Evolutionary conservation across 2,888 invertebrate species (phyloP), one percentile per base, ranked within the genome.

Genomic region (Melangyna quadrimaculata): DNA sequence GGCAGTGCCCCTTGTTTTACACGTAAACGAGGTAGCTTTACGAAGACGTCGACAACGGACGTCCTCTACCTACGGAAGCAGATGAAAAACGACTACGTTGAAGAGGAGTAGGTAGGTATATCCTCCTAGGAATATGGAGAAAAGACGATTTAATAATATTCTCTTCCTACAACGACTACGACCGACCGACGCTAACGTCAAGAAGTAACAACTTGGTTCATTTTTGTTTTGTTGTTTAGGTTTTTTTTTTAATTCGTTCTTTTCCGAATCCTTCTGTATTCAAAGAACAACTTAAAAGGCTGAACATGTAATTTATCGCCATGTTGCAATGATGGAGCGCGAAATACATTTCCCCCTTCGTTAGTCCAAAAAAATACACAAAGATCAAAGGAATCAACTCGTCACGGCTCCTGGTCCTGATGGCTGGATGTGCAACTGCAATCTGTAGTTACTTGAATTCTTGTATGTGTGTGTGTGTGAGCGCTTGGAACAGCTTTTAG

Each of bases 311-410:
- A 78, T 86, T 86, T 86, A 80, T 86, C 77, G 72, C 75, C 35
- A 45, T 40, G 80, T 65, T 80, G 84, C 75, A 72, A 67, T 78
- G 70, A 57, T 55, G 61, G 69, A 81, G 81, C 77, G 81, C 73
- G 63, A 77, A 86, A 80, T 81, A 73, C 73, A 86, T 81, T 86
- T 81, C 43, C 80, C 80, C 80, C 80, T 84, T 80, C 81, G 86
- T 86, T 81, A 86, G 81, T 45, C 51, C 84, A 67, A 3, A 14
- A 32, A 67, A 48, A 84, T 72, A 72, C 71, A 72, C 61, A 65
- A 70, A 81, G 63, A 81, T 81, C 86, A 78, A 86, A 86, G 69
- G 77, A 73, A 81, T 77, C 81, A 81, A 73, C 80, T 86, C 77
- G 70, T 73, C 86, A 86, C 72, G 72, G 77, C 45, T 69, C 29